Evolutionary conservation across 2,888 invertebrate genomes (phyloP).

Genomic region (Euplexia lucipara): DNA sequence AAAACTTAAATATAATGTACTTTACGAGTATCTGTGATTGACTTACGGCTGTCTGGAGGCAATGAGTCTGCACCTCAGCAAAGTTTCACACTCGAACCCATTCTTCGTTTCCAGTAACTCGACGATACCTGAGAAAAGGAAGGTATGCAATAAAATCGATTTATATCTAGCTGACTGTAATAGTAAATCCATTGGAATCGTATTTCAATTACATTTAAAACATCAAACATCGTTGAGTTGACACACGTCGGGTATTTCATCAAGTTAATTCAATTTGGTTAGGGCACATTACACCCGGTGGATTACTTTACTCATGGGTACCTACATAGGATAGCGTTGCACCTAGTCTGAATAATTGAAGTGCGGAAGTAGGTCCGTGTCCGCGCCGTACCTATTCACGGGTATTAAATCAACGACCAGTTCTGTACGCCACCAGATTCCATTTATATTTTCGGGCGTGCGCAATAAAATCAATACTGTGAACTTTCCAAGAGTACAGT

Average conservation of each 20-base stretch:
- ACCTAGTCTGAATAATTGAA: slow-evolving; percentile 54
- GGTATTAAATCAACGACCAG: slow-evolving; percentile 75
- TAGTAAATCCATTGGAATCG: slow-evolving; percentile 14
- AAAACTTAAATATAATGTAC: slow-evolving; percentile 57
- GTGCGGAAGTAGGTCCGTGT: slow-evolving; percentile 35
- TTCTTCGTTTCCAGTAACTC: slow-evolving; percentile 61
- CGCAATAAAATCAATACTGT: slow-evolving; percentile 91
- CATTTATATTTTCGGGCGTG: slow-evolving; percentile 90
- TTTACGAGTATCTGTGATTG: slow-evolving; percentile 60
- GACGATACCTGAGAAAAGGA: slow-evolving; percentile 69
- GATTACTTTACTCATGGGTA: slow-evolving; percentile 55
- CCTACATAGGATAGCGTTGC: slow-evolving; percentile 56
- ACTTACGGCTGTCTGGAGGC: slow-evolving; percentile 74
- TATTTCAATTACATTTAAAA: slow-evolving; percentile 60
- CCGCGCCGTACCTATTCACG: slow-evolving; percentile 57
- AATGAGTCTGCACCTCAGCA: slow-evolving; percentile 71
- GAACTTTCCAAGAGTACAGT: slow-evolving; percentile 89
- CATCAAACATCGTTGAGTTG: slow-evolving; percentile 58
- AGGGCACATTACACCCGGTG: slow-evolving; percentile 54
- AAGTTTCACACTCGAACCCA: slow-evolving; percentile 67
- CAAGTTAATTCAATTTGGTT: slow-evolving; percentile 63
- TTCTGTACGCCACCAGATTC: slow-evolving; percentile 74
- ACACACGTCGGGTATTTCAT: slow-evolving; percentile 59
- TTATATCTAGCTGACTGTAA: slow-evolving; percentile 36
- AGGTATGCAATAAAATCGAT: slow-evolving; percentile 56